These are phyloP conservation scores for human (Homo sapiens) DNA, from an alignment of 2,113 vertebrate genomes.

Conservation along the genomic window GRCh38 chr2:53307501-53308000, in stretches of 20 bases:
- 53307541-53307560: too few species aligned
- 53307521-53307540: too few species aligned
- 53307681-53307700: too few species aligned
- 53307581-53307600: too few species aligned
- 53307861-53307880: not conserved
- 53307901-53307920: not conserved
- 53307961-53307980: not conserved
- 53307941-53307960: constrained; percentile 6
- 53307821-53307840: not conserved
- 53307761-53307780: not conserved
- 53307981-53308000: not conserved
- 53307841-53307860: not conserved
- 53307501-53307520: too few species aligned
- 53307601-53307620: too few species aligned
- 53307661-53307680: too few species aligned
- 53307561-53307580: too few species aligned
- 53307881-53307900: not conserved
- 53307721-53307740: not conserved
- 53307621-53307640: too few species aligned
- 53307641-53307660: too few species aligned
- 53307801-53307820: not conserved
- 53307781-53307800: not conserved
- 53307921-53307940: not conserved
- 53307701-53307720: too few species aligned
- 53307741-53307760: not conserved